Conservation (phyloP, 2,888 invertebrate species). For the Apomyelois bistriatella region DNA sequence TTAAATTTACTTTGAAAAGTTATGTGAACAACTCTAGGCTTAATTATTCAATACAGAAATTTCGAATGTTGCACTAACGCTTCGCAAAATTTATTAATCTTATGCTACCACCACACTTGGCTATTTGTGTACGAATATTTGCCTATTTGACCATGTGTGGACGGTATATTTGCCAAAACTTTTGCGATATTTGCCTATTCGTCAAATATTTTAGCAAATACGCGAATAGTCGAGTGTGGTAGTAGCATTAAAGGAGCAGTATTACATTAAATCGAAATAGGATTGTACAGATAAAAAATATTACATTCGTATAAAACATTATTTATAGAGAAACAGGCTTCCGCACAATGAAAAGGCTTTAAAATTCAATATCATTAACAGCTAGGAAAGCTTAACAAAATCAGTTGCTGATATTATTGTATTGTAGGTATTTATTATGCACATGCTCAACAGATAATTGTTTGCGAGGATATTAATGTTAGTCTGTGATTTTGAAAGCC, state of each 20-base stretch:
- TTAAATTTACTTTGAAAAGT: neutral
- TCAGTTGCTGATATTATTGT: conserved; percentile 21
- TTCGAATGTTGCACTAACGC: neutral
- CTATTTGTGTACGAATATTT: too few relatives aligned
- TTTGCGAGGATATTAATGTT: conserved; percentile 17
- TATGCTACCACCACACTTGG: too few relatives aligned
- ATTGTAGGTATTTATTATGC: conserved; percentile 30
- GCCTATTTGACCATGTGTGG: too few relatives aligned
- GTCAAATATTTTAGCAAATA: too few relatives aligned
- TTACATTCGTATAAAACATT: neutral
- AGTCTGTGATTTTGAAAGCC: conserved; percentile 40
- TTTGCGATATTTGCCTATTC: too few relatives aligned
- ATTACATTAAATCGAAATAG: neutral
- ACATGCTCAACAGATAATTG: conserved; percentile 23
- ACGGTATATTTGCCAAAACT: too few relatives aligned
- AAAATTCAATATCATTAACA: conserved; percentile 18
- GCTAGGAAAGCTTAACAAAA: conserved; percentile 37
- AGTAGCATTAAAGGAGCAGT: neutral
- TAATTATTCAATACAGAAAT: neutral
- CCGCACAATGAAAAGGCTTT: neutral
- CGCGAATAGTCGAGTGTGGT: too few relatives aligned
- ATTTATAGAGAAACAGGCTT: neutral
- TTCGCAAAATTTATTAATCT: neutral
- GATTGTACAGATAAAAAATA: neutral
- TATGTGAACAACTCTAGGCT: neutral